Evolutionary conservation across 1,140 invertebrate genomes (phyloP).

Genomic region (Mycetomoellerius zeteki): DNA sequence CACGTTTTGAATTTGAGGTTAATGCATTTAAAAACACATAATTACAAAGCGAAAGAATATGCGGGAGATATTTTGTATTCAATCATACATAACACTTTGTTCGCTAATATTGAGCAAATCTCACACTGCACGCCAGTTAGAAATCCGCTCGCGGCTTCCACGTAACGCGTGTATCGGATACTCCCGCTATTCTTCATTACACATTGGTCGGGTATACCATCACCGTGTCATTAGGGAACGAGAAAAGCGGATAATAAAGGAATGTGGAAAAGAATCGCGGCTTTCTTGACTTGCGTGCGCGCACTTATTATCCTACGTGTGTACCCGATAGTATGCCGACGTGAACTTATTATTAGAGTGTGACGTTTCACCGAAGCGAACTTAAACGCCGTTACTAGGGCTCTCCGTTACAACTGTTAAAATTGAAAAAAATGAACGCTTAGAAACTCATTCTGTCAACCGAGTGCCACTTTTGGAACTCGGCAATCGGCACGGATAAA

Average conservation of each 20-base stretch:
- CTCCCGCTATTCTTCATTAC: slow-evolving; percentile 61
- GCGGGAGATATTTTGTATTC: neutral
- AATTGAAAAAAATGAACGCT: neutral
- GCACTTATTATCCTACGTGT: slow-evolving; percentile 78
- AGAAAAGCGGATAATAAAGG: slow-evolving; percentile 45
- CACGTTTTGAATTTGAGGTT: neutral
- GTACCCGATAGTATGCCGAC: slow-evolving; percentile 62
- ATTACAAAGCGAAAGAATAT: neutral
- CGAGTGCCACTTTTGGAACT: slow-evolving; percentile 24
- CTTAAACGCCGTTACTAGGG: slow-evolving; percentile 54
- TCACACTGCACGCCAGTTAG: neutral
- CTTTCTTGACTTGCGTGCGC: slow-evolving; percentile 83
- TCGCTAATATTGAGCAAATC: slow-evolving; percentile 21
- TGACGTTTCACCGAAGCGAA: slow-evolving; percentile 79
- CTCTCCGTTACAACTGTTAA: slow-evolving; percentile 20
- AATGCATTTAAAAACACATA: neutral
- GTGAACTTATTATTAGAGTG: slow-evolving; percentile 82
- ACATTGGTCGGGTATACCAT: slow-evolving; percentile 3
- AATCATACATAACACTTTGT: slow-evolving; percentile 7
- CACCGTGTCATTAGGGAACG: slow-evolving; percentile 36
- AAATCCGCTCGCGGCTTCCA: slow-evolving; percentile 50
- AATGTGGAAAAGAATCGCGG: slow-evolving; percentile 4
- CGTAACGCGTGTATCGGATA: neutral
- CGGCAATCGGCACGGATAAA: neutral
- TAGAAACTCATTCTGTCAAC: neutral